Base-by-base conservation (phyloP, 2,888 invertebrate species). In the Ornithoptera alexandrae region DNA sequence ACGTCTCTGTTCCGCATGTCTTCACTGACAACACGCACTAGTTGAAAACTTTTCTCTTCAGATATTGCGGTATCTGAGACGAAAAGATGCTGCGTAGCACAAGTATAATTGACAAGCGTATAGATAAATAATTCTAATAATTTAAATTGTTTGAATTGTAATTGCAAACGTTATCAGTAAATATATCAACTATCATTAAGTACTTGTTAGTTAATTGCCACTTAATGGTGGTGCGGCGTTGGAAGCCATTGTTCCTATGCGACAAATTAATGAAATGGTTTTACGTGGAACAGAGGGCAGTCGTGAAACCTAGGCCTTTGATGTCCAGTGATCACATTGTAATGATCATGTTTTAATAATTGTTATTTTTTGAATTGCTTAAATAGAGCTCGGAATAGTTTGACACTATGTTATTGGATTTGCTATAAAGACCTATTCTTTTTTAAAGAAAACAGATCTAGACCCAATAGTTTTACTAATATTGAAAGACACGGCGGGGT, bases 141-240 rank as follows among this genome's bases (percentile, higher is more conserved):
- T 69, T 63, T 57, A 57, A 56, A 46, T 66, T 62, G 62, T 66
- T 70, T 62, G 62, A 62, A 65, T 66, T 66, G 65, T 70, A 70
- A 66, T 66, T 59, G 63, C 53, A 39, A 59, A 62, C 53, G 62
- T 59, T 70, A 70, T 70, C 66, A 63, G 36, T 42, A 36, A 20
- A 36, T 62, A 62, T 62, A 69, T 65, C 69, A 36, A 53, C 46
- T 53, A 63, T 63, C 68, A 68, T 68, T 65, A 60, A 56, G 65
- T 68, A 42, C 62, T 63, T 24, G 60, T 69, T 66, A 71, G 68
- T 69, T 71, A 71, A 71, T 71, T 69, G 65, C 53, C 24, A 42
- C 65, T 65, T 50, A 62, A 68, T 71, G 46, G 69, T 65, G 61
- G 50, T 20, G 42, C 42, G 60, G 50, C 64, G 56, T 65, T 62